Conservation (phyloP, 2,113 vertebrate species). For the Ginglymostoma cirratum region DNA sequence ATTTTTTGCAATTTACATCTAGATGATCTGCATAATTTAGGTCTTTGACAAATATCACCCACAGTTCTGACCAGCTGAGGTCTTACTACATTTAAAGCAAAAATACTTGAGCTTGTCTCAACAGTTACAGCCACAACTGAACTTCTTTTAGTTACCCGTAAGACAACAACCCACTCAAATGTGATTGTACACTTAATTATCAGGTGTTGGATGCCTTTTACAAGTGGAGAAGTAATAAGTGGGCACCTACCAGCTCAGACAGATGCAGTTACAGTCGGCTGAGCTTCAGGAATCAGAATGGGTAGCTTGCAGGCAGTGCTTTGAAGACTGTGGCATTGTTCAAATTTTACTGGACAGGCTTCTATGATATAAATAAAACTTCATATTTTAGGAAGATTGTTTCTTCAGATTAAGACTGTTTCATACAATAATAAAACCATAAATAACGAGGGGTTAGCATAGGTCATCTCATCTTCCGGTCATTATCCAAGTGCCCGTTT, state of each 20-base stretch:
- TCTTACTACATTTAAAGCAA: not conserved
- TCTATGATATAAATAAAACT: not conserved
- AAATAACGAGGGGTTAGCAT: not conserved
- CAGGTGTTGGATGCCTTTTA: not conserved
- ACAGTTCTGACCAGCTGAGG: not conserved
- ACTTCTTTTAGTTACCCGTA: constrained; percentile 8
- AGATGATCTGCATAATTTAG: not conserved
- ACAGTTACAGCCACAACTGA: not conserved
- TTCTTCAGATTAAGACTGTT: constrained; percentile 23
- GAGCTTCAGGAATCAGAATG: not conserved
- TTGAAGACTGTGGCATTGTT: not conserved
- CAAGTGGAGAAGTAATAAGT: not conserved
- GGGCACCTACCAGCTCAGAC: not conserved
- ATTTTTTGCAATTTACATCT: not conserved
- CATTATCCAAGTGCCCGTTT: constrained; percentile 44
- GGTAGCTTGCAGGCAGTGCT: not conserved
- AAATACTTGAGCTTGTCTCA: not conserved
- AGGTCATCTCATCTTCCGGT: constrained; percentile 66
- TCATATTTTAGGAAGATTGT: not conserved
- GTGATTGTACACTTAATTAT: not conserved
- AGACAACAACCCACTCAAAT: not conserved
- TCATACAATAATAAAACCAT: not conserved
- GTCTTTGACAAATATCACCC: not conserved
- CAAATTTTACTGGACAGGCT: not conserved
- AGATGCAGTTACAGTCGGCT: not conserved